Evolutionary conservation across 2,797 vertebrate genomes (phyloP).

Genomic region (Ciconia nigra): DNA sequence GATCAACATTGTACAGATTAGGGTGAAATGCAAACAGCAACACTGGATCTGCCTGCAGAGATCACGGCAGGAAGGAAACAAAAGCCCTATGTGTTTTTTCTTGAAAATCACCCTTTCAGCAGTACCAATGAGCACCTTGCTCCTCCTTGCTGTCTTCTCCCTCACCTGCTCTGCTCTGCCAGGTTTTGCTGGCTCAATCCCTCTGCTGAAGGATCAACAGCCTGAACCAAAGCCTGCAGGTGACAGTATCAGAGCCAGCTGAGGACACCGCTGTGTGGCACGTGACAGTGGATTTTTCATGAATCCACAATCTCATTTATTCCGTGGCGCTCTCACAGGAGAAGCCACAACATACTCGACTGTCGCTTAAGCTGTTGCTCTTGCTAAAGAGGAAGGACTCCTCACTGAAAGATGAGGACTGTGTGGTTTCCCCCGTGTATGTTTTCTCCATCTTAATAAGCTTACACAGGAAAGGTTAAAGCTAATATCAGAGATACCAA

Average conservation of each 20-base stretch:
- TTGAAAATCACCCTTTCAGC: conserved; percentile 3
- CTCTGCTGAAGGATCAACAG: conserved; percentile 13
- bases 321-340: background rate
- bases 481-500: background rate
- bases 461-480: background rate
- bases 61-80: background rate
- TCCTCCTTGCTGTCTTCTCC: background rate
- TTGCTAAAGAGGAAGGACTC: background rate
- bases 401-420: background rate
- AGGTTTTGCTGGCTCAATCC: conserved; percentile 14
- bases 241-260: background rate
- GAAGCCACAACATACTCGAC: background rate
- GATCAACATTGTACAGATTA: conserved; percentile 46
- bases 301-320: conserved; percentile 36
- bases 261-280: background rate
- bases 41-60: background rate
- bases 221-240: conserved; percentile 32
- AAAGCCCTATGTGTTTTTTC: background rate
- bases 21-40: conserved; percentile 18
- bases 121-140: background rate
- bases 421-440: background rate
- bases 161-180: conserved; percentile 20
- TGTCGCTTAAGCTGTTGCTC: background rate
- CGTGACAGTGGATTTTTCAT: background rate
- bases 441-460: conserved; percentile 1